Conservation (phyloP, 2,797 vertebrate species). For the Antrozous pallidus region DNA sequence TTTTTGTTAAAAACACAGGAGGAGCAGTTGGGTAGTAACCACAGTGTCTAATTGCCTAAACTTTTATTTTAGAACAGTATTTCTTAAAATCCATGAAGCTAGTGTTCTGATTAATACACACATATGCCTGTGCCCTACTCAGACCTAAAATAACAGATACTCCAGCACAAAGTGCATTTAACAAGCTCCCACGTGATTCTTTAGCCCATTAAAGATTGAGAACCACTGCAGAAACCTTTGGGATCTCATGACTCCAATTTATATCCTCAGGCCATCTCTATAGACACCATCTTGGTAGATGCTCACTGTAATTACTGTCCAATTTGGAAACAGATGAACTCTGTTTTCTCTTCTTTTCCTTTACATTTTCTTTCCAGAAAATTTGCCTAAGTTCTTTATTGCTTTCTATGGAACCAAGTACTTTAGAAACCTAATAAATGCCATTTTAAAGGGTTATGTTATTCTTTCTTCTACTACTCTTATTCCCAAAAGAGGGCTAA, state of each 20-base stretch:
- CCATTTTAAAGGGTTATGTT: not conserved
- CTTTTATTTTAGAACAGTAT: not conserved
- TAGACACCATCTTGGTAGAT: not conserved
- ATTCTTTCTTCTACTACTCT: not conserved
- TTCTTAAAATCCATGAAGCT: not conserved
- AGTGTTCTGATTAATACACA: not conserved
- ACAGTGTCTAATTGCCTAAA: not conserved
- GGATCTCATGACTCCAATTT: not conserved
- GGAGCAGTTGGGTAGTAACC: not conserved
- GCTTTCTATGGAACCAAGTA: not conserved
- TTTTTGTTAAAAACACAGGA: not conserved
- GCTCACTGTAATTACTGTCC: not conserved
- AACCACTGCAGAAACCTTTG: not conserved
- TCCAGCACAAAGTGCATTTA: not conserved
- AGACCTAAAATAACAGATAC: not conserved
- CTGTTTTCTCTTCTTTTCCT: not conserved
- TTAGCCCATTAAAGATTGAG: not conserved
- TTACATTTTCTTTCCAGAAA: not conserved
- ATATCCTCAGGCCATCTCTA: not conserved
- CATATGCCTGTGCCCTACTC: not conserved
- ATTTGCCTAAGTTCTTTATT: not conserved
- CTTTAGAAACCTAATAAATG: not conserved
- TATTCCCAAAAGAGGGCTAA: not conserved
- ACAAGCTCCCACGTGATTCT: not conserved
- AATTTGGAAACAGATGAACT: not conserved